Evolutionary conservation across 2,888 invertebrate genomes (phyloP).

Genomic region (Drosophila phalerata): DNA sequence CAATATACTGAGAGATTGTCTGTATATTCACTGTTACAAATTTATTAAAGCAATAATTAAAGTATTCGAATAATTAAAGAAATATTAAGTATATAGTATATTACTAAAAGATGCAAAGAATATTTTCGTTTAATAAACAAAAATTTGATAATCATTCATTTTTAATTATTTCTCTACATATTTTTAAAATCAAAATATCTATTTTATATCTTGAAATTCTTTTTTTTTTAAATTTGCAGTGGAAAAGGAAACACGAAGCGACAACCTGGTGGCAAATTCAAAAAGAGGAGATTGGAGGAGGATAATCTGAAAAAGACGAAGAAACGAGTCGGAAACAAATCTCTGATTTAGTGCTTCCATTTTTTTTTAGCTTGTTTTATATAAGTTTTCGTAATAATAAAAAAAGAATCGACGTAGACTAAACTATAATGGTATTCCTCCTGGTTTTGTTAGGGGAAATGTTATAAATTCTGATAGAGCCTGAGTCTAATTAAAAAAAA

Average conservation of each 20-base stretch:
- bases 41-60: too few species aligned
- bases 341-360: slow-evolving; percentile 5
- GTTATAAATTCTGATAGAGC: background rate
- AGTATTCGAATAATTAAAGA: too few species aligned
- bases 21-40: too few species aligned
- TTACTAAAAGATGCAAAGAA: too few species aligned
- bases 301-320: background rate
- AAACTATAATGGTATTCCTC: slow-evolving; percentile 37
- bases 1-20: too few species aligned
- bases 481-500: background rate
- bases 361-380: slow-evolving; percentile 18
- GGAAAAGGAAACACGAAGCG: background rate
- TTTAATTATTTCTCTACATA: too few species aligned
- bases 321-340: background rate
- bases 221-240: background rate
- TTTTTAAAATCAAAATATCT: too few species aligned
- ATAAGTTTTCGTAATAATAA: slow-evolving; percentile 35
- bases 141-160: too few species aligned
- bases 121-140: too few species aligned
- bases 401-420: slow-evolving; percentile 27
- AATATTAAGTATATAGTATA: too few species aligned
- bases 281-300: background rate
- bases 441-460: background rate
- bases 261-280: background rate
- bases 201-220: too few species aligned